Evolutionary conservation across 2,888 invertebrate species (phyloP).

Genomic region (Vesta saturnalis): DNA sequence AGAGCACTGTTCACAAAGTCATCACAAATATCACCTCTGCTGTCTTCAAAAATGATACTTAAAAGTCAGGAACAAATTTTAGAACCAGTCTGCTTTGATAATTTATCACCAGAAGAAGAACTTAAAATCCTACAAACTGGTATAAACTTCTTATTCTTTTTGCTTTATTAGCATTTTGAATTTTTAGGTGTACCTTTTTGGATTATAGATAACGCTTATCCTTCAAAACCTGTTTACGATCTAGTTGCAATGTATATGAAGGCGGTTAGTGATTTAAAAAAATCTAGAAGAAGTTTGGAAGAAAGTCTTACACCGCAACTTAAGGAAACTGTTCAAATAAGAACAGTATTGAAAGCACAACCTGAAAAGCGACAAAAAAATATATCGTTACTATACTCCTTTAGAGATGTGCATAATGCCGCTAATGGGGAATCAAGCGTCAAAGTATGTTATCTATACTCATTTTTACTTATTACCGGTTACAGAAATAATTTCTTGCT

Average conservation of each 20-base stretch:
- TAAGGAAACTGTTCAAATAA: constrained; percentile 30
- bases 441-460: too few species aligned
- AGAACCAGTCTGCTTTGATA: not conserved
- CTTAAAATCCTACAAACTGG: constrained; percentile 7
- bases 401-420: constrained; percentile 17
- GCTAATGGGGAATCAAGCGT: not conserved
- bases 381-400: constrained; percentile 27
- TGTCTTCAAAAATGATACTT: not conserved
- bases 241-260: constrained; percentile 30
- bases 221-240: constrained; percentile 25
- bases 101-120: not conserved
- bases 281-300: constrained; percentile 20
- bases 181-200: constrained; percentile 42
- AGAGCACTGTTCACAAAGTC: not conserved
- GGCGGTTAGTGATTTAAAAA: constrained; percentile 28
- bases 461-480: not conserved
- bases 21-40: not conserved
- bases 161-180: not conserved
- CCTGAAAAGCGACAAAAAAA: constrained; percentile 23
- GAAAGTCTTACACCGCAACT: constrained; percentile 24
- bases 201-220: constrained; percentile 35
- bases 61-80: not conserved
- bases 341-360: constrained; percentile 31
- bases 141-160: not conserved
- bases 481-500: too few species aligned